Evolutionary conservation across 2,888 invertebrate genomes (phyloP), one percentile per base, ranked within the genome.

Genomic region (Amiota communis): DNA sequence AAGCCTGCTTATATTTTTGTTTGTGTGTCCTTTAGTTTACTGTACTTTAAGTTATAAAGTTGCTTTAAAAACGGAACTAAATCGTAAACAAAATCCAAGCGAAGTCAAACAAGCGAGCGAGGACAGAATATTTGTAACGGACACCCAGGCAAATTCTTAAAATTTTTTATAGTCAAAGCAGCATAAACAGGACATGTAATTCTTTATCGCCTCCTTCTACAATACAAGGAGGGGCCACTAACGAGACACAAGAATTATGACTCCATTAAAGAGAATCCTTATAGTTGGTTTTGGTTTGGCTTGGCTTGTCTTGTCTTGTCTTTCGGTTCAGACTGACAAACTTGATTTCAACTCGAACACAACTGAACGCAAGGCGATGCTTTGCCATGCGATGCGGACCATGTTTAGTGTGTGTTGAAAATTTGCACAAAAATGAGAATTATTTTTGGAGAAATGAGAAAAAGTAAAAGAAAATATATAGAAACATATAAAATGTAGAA

Each of bases 241-340:
- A 83, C 83, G 83, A 83, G 83, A 84, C 77, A 82, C 67, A 84
- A 83, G 85, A 83, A 83, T 83, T 83, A 83, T 83, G 83, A 84
- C 85, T 84, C 83, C 85, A 83, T 83, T 83, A 83, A 78, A 36
- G 76, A 61, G 74, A 68, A 68, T 68, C 51, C 53, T 68, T 68
- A 68, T 68, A 68, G 67, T 68, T 68, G 36, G 6, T 36, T 2
- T 36, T 36, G 23, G 23, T 23, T 23, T 23, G 67, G 67, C 51
- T 67, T 67, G 67, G 36, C 53, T 59, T 20, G 57, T 3, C 57
- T 6, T 20, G 17, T 2, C 57, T 17, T 17, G 57, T 17, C 11
- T 6, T 36, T 36, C 36, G 36, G 36, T 36, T 36, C 36, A 36
- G 36, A 36, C 36, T 36, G 36, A 36, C 36, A 36, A 36, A 36